A percentile compares a stretch with the other conserved stretches of the same genome.
These are phyloP conservation scores for Chrosomus eos DNA, from an alignment of 2,797 vertebrate genomes.

Conservation along the genomic window DNA sequence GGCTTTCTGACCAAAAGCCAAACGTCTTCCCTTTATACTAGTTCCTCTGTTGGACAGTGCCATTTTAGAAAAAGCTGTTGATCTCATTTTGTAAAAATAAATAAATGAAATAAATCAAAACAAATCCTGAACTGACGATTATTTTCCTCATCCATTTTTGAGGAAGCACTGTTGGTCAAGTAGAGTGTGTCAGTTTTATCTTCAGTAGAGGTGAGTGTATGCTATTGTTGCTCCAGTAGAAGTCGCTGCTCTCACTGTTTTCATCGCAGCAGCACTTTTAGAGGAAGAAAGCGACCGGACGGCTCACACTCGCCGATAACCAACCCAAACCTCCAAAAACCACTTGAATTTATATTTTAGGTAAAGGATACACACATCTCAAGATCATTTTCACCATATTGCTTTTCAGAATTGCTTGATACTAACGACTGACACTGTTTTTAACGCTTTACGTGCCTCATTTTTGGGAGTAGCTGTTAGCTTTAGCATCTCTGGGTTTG, in stretches of 20 bases:
- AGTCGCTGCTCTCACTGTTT: constrained; percentile 48
- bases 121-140: not conserved
- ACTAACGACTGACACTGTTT: not conserved
- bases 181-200: not conserved
- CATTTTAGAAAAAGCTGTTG: not conserved
- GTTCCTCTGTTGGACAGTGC: not conserved
- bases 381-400: not conserved
- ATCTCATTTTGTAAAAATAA: too few species aligned
- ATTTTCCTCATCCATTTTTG: not conserved
- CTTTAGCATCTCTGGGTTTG: constrained; percentile 32
- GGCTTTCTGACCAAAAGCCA: not conserved
- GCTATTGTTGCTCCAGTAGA: constrained; percentile 22
- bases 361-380: constrained; percentile 14
- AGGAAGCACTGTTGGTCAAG: not conserved
- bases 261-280: constrained; percentile 41
- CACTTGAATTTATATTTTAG: constrained; percentile 51
- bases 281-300: constrained; percentile 55
- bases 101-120: too few species aligned
- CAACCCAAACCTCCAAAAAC: constrained; percentile 46
- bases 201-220: not conserved
- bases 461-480: constrained; percentile 17
- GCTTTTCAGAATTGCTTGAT: not conserved
- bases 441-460: not conserved
- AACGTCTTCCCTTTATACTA: not conserved
- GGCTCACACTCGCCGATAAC: constrained; percentile 40